Percentiles rank a stretch among this genome's conserved stretches.
Evolutionary conservation across 2,888 invertebrate genomes (phyloP).

Genomic region (Lycaena phlaeas): DNA sequence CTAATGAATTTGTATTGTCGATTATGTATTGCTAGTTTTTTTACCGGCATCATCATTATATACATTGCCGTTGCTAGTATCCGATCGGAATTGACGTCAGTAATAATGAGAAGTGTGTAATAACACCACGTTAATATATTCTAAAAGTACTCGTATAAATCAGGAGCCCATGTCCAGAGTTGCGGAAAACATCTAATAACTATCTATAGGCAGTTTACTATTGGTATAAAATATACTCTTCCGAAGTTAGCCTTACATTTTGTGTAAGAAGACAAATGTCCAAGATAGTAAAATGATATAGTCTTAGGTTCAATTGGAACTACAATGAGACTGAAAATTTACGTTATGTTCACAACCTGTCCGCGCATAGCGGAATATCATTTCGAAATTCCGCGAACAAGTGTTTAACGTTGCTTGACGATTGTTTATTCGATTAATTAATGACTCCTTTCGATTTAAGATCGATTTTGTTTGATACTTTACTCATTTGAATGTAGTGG

Average conservation of each 20-base stretch:
- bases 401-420: conserved; percentile 13
- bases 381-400: conserved; percentile 18
- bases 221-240: background rate
- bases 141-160: no score
- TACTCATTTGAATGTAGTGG: no score
- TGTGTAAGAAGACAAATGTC: background rate
- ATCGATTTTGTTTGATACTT: background rate
- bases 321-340: conserved; percentile 37
- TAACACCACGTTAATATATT: no score
- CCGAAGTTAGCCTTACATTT: background rate
- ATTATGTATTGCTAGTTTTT: no score
- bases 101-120: no score
- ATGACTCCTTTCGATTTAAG: background rate
- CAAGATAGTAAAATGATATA: conserved; percentile 13
- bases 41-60: no score
- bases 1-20: no score
- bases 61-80: no score
- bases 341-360: conserved; percentile 23
- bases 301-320: conserved; percentile 37
- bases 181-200: no score
- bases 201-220: no score
- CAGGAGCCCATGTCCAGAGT: no score
- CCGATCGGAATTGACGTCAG: no score
- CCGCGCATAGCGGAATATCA: conserved; percentile 20
- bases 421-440: conserved; percentile 10